Conservation (phyloP, 64 coral and sea anemone genomes). For the Cladopsammia gracilis region DNA sequence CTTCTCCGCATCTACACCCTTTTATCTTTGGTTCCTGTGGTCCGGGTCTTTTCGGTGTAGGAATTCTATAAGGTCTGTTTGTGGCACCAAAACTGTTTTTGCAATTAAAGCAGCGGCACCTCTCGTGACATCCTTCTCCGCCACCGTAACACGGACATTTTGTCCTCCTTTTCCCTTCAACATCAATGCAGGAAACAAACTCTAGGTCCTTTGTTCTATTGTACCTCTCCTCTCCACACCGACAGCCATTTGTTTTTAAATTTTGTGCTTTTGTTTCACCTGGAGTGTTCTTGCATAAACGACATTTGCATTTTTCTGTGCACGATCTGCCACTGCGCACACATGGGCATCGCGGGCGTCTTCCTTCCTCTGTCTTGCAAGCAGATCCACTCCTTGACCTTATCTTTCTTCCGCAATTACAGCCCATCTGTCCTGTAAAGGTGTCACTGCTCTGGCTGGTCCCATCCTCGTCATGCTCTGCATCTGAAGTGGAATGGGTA, state of each 20-base stretch:
- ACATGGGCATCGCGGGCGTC: background rate
- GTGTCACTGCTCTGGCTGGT: background rate
- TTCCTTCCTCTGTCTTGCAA: background rate
- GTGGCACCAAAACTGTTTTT: conserved; percentile 8
- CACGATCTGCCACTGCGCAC: background rate
- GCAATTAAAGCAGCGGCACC: background rate
- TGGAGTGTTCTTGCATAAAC: background rate
- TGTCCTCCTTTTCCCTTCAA: background rate
- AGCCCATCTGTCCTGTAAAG: background rate
- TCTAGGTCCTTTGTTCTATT: conserved; percentile 1
- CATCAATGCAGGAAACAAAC: conserved; percentile 1
- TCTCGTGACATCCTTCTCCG: background rate
- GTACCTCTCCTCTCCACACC: conserved; percentile 6
- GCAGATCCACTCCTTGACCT: background rate
- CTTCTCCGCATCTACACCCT: conserved; percentile 19
- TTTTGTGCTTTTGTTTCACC: background rate
- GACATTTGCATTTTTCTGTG: conserved; percentile 22
- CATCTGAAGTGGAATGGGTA: background rate
- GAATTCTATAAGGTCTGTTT: conserved; percentile 9
- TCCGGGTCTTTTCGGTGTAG: conserved; percentile 36
- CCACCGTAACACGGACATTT: background rate
- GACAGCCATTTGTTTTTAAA: background rate
- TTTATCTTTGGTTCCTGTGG: conserved; percentile 2
- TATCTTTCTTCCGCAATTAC: background rate
- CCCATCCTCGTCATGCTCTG: background rate